Conservation (phyloP, 2,888 invertebrate species). For the Cremastinae sp. region DNA sequence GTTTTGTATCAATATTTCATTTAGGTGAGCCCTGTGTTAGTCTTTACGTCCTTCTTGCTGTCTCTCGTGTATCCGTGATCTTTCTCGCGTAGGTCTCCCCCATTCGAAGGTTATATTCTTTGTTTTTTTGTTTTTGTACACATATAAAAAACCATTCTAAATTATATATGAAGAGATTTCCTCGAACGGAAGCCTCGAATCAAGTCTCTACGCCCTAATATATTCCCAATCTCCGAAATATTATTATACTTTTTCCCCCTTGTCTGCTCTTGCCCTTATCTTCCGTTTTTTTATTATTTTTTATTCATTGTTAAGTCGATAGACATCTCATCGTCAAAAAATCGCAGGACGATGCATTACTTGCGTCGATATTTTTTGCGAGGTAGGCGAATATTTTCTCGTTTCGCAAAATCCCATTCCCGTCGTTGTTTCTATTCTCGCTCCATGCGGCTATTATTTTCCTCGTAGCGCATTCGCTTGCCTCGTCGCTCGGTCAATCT, state of each 20-base stretch:
- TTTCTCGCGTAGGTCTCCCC: constrained; percentile 15
- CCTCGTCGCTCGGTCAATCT: constrained; percentile 72
- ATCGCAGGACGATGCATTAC: background rate
- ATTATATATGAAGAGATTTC: constrained; percentile 57
- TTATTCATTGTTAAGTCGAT: constrained; percentile 66
- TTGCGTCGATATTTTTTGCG: constrained; percentile 68
- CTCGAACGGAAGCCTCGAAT: constrained; percentile 65
- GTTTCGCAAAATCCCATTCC: background rate
- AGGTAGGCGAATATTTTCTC: constrained; percentile 62
- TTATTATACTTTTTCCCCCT: constrained; percentile 56
- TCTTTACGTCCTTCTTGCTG: background rate
- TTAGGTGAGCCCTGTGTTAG: too few species aligned
- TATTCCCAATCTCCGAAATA: constrained; percentile 66
- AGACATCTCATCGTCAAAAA: constrained; percentile 65
- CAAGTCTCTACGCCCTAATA: constrained; percentile 67
- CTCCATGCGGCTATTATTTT: too few species aligned
- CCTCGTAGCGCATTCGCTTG: constrained; percentile 36
- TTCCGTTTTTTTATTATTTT: constrained; percentile 14
- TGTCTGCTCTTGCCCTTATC: too few species aligned
- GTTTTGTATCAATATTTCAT: too few species aligned
- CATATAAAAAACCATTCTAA: constrained; percentile 62
- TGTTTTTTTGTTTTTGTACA: constrained; percentile 57
- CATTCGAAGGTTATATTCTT: constrained; percentile 45
- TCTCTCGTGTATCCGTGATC: constrained; percentile 5
- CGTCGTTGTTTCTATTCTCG: too few species aligned